Evolutionary conservation across 92 coral and sea anemone species (phyloP).

Genomic region (Virgularia gustaviana): DNA sequence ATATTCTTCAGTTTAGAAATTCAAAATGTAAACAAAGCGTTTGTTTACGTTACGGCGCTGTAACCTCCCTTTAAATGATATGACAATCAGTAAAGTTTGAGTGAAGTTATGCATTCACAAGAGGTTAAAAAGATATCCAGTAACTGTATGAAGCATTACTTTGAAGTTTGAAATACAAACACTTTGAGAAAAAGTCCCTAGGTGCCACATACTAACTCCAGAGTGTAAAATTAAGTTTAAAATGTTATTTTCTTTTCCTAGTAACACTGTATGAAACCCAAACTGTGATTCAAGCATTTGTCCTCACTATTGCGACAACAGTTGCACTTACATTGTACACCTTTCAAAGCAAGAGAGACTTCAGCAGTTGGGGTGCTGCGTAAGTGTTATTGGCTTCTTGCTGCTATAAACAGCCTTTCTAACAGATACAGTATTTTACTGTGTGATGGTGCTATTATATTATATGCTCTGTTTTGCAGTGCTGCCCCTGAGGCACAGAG

Average conservation of each 20-base stretch:
- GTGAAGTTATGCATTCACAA: no score
- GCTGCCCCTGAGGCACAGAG: no score
- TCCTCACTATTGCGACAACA: slow-evolving; percentile 88
- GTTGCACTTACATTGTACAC: slow-evolving; percentile 92
- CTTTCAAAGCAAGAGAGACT: slow-evolving; percentile 92
- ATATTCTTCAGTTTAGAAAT: no score
- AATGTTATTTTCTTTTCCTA: slow-evolving; percentile 6
- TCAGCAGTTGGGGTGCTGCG: slow-evolving; percentile 99
- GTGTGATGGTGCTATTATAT: neutral
- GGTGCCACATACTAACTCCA: no score
- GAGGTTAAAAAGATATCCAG: no score
- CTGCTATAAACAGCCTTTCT: neutral
- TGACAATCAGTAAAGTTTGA: no score
- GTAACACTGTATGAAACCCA: slow-evolving; percentile 92
- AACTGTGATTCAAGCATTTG: slow-evolving; percentile 91
- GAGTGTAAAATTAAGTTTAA: neutral
- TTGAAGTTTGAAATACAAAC: no score
- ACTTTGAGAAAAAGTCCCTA: no score
- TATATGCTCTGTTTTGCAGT: neutral
- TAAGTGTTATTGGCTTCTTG: slow-evolving; percentile 40
- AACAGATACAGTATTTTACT: neutral
- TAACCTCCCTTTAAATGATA: no score
- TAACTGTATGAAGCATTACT: no score
- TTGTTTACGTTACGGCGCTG: no score
- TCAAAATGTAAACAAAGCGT: no score